A percentile compares a stretch with the other conserved stretches of the same genome.
These are phyloP conservation scores for Phallusia fumigata DNA, from an alignment of 23 tunicate genomes.

Conservation along the genomic window DNA sequence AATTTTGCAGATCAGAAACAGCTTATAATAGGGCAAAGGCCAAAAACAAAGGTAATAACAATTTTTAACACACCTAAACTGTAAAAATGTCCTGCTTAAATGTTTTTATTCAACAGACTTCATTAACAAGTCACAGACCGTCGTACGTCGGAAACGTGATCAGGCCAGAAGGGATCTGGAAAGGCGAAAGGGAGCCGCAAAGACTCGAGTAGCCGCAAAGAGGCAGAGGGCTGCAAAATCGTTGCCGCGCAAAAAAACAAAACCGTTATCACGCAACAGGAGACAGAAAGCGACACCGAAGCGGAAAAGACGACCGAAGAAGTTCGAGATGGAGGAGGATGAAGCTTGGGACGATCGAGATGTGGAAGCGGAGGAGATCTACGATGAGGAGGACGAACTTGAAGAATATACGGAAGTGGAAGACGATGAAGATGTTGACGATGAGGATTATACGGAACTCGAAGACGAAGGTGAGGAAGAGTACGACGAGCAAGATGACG, in stretches of 20 bases:
- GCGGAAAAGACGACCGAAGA: not conserved
- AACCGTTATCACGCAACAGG: not conserved
- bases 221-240: not conserved
- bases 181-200: not conserved
- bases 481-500: not conserved
- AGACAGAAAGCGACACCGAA: not conserved
- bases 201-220: not conserved
- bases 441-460: not conserved
- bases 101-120: not conserved
- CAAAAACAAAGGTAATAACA: too few relatives aligned
- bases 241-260: too few relatives aligned
- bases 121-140: not conserved
- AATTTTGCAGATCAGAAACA: too few relatives aligned
- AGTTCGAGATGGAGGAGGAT: not conserved
- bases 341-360: not conserved
- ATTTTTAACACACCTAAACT: too few relatives aligned
- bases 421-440: not conserved
- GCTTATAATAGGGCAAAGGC: too few relatives aligned
- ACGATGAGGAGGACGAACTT: too few relatives aligned
- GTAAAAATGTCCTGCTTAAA: too few relatives aligned
- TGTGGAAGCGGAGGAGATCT: not conserved
- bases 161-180: not conserved
- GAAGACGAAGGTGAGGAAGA: not conserved
- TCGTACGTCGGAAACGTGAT: not conserved
- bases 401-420: not conserved